Percentiles rank a stretch among this genome's conserved stretches.
phyloP scores from a whole-genome alignment of 2,797 vertebrate genomes.

The Parambassis ranga region DNA sequence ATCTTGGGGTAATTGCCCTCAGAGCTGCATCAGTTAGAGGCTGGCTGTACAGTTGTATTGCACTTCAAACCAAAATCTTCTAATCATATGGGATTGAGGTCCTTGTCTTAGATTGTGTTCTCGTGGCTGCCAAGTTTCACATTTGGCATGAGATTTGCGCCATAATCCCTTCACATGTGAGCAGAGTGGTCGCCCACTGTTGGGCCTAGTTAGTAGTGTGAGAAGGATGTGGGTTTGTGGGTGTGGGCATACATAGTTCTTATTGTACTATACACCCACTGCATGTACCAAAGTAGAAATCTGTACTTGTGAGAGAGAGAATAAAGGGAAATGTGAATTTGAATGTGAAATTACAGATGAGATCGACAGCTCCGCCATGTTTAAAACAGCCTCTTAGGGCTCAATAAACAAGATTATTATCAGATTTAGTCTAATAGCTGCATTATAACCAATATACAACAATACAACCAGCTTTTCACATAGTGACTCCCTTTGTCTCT shows the following conservation, averaged over 20 bases:
- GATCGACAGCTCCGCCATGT: not conserved
- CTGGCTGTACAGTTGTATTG: constrained; percentile 4
- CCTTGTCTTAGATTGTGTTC: constrained; percentile 58
- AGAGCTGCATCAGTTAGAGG: constrained; percentile 20
- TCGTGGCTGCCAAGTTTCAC: constrained; percentile 41
- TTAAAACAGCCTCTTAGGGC: not conserved
- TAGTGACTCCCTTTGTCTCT: too few species aligned
- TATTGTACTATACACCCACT: not conserved
- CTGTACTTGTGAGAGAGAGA: not conserved
- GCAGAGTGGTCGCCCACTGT: constrained; percentile 34
- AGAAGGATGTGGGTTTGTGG: constrained; percentile 13
- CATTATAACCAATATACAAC: too few species aligned
- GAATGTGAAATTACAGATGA: too few species aligned
- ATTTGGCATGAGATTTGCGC: constrained; percentile 40
- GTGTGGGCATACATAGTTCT: constrained; percentile 2
- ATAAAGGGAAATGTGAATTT: not conserved
- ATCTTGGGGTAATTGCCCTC: constrained; percentile 52
- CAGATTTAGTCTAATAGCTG: not conserved
- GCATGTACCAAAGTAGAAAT: not conserved
- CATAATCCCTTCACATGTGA: constrained; percentile 49
- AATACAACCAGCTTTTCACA: too few species aligned
- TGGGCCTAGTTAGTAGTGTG: constrained; percentile 6
- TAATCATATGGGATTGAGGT: constrained; percentile 50
- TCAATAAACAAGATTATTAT: not conserved
- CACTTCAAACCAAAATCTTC: constrained; percentile 51